These are phyloP conservation scores for Hippolais icterina DNA, from an alignment of 2,113 vertebrate species.

Conservation along the genomic window DNA sequence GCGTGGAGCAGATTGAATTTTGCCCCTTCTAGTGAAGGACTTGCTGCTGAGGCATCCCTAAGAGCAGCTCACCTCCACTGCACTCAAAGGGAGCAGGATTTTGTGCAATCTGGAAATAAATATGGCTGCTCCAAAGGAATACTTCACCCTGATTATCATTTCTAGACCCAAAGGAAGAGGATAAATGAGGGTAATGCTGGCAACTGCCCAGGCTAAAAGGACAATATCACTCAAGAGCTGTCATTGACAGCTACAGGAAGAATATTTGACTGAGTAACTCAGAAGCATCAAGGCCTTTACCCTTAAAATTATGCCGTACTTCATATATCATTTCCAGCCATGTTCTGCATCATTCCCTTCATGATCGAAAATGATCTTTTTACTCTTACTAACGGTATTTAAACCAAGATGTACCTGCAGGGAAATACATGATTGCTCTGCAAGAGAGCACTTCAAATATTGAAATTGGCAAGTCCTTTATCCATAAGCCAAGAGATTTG, in stretches of 20 bases:
- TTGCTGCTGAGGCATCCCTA: not conserved
- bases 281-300: not conserved
- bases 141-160: not conserved
- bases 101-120: not conserved
- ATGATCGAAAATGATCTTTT: slow-evolving; percentile 15
- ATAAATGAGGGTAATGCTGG: not conserved
- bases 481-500: not conserved
- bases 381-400: slow-evolving; percentile 47
- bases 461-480: slow-evolving; percentile 34
- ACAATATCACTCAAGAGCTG: not conserved
- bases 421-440: slow-evolving; percentile 22
- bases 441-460: slow-evolving; percentile 3
- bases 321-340: not conserved
- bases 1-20: not conserved
- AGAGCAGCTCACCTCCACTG: not conserved
- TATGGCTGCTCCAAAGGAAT: not conserved
- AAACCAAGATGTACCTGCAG: slow-evolving; percentile 33
- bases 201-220: not conserved
- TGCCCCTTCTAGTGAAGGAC: not conserved
- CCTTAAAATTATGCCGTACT: not conserved
- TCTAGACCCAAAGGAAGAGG: not conserved
- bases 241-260: not conserved
- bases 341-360: not conserved
- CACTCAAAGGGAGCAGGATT: not conserved
- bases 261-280: not conserved